phyloP scores from a whole-genome alignment of 2,888 invertebrate genomes.

The Latheticus oryzae region DNA sequence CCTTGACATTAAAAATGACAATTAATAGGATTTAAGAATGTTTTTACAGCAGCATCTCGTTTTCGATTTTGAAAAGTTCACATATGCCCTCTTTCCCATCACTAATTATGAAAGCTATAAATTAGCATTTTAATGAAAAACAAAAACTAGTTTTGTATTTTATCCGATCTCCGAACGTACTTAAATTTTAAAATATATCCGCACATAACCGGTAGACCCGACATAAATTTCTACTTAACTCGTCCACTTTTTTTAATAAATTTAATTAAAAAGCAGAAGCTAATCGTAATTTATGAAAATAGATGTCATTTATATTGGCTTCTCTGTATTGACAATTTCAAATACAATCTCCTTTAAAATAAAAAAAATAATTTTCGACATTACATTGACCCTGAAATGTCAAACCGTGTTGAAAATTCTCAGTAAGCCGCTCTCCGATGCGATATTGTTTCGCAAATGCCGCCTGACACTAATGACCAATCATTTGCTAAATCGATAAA shows the following conservation, averaged over 20 bases:
- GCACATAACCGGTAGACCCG: slow-evolving; percentile 46
- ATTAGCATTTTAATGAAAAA: slow-evolving; percentile 55
- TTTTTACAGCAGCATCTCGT: not conserved
- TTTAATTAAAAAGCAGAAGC: slow-evolving; percentile 52
- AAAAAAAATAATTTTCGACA: too few relatives aligned
- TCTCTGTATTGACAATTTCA: too few relatives aligned
- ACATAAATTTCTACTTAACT: slow-evolving; percentile 52
- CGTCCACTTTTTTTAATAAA: slow-evolving; percentile 46
- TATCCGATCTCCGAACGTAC: slow-evolving; percentile 49
- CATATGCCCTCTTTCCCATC: too few relatives aligned
- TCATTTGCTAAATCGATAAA: slow-evolving; percentile 61
- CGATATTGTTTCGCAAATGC: slow-evolving; percentile 38
- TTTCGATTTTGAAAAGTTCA: not conserved
- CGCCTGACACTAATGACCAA: slow-evolving; percentile 54
- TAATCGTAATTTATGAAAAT: slow-evolving; percentile 42
- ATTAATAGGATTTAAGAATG: too few relatives aligned
- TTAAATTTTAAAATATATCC: slow-evolving; percentile 52
- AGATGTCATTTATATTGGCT: too few relatives aligned
- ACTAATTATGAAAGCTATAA: slow-evolving; percentile 46
- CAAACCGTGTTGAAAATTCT: too few relatives aligned
- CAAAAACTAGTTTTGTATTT: slow-evolving; percentile 47
- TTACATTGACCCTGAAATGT: too few relatives aligned
- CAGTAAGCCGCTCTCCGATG: too few relatives aligned
- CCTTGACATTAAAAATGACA: slow-evolving; percentile 2
- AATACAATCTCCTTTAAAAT: too few relatives aligned